A percentile compares a stretch with the other conserved stretches of the same genome.
These are phyloP conservation scores for Rhogogaster chlorosoma DNA, from an alignment of 2,888 invertebrate species.

Conservation along the genomic window DNA sequence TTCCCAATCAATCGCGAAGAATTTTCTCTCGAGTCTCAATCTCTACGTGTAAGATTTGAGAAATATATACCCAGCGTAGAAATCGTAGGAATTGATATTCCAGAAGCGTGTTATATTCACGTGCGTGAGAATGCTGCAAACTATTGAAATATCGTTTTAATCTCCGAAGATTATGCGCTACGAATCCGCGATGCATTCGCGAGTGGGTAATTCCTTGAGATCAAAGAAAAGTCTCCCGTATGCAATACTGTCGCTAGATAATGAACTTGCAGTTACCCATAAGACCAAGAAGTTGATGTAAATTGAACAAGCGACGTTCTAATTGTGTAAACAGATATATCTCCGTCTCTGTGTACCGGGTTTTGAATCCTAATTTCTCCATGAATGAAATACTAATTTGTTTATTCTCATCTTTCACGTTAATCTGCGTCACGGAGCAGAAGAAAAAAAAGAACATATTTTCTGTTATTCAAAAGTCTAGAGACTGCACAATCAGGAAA, in stretches of 20 bases:
- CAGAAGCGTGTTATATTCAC: not conserved
- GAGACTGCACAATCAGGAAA: not conserved
- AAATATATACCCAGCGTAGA: not conserved
- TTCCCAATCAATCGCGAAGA: not conserved
- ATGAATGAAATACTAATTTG: not conserved
- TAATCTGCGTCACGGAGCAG: not conserved
- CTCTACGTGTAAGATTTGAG: not conserved
- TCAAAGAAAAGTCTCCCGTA: not conserved
- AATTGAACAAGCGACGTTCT: not conserved
- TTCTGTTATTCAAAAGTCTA: not conserved
- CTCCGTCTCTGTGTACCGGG: not conserved
- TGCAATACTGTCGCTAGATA: not conserved
- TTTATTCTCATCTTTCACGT: not conserved
- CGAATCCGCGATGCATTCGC: conserved; percentile 1
- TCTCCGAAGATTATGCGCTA: not conserved
- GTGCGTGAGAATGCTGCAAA: not conserved
- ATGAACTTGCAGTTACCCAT: not conserved
- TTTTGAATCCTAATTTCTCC: not conserved
- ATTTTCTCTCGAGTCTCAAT: not conserved
- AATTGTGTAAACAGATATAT: not conserved
- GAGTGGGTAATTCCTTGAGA: not conserved
- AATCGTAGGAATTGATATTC: not conserved
- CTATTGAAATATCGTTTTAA: conserved; percentile 2
- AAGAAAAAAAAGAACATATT: not conserved
- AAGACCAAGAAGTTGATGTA: not conserved